Percentiles rank a stretch among this genome's conserved stretches.
Evolutionary conservation across 2,888 invertebrate genomes (phyloP).

Genomic region (Lithophane leautieri): DNA sequence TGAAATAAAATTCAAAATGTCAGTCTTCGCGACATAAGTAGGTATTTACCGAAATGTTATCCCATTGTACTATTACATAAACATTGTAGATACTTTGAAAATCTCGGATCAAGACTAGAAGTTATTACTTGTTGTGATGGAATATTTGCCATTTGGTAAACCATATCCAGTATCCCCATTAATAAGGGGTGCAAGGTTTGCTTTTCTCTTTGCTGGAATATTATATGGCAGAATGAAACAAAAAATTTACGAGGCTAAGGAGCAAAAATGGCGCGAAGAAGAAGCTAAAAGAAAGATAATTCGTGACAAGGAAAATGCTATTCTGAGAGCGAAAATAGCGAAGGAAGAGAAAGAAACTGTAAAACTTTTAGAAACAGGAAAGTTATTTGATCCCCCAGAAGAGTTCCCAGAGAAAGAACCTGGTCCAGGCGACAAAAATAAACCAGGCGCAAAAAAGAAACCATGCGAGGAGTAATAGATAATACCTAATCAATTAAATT

Average conservation of each 20-base stretch:
- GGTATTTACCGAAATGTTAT: not conserved
- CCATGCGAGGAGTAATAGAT: not conserved
- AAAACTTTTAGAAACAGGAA: slow-evolving; percentile 78
- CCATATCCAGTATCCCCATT: slow-evolving; percentile 84
- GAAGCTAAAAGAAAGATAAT: slow-evolving; percentile 79
- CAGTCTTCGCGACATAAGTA: not conserved
- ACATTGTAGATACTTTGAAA: not conserved
- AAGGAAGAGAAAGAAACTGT: slow-evolving; percentile 78
- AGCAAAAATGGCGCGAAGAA: slow-evolving; percentile 73
- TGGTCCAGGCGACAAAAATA: not conserved
- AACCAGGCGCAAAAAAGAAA: not conserved
- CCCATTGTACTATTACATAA: too few species aligned
- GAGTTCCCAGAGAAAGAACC: not conserved
- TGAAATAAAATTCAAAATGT: not conserved
- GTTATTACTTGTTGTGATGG: slow-evolving; percentile 26
- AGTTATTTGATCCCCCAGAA: slow-evolving; percentile 72
- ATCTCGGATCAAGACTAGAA: not conserved
- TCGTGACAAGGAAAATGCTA: slow-evolving; percentile 77
- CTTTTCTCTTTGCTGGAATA: slow-evolving; percentile 80
- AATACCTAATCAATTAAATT: slow-evolving; percentile 10
- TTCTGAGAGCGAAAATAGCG: slow-evolving; percentile 77
- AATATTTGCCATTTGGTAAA: slow-evolving; percentile 77
- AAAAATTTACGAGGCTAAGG: slow-evolving; percentile 74
- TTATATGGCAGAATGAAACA: slow-evolving; percentile 81
- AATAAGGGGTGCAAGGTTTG: slow-evolving; percentile 81